Percentiles rank a stretch among this genome's conserved stretches.
phyloP scores from a whole-genome alignment of 2,113 vertebrate genomes.

The Xenopus laevis region DNA sequence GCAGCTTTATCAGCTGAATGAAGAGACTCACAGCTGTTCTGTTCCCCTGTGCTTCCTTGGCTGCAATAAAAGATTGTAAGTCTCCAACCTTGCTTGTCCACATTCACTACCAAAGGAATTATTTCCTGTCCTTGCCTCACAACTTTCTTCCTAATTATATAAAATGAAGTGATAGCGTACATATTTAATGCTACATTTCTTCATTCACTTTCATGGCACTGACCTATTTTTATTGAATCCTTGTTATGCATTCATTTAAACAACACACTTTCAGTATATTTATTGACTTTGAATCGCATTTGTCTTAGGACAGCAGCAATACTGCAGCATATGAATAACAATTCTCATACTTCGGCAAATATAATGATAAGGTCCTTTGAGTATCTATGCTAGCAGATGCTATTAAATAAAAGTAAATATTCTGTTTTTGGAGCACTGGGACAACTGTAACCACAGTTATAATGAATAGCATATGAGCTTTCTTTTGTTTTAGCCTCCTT shows the following conservation, averaged over 20 bases:
- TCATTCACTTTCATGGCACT: neutral
- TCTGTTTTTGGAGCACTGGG: constrained; percentile 18
- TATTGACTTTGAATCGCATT: constrained; percentile 4
- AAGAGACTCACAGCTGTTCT: constrained; percentile 11
- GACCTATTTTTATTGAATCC: neutral
- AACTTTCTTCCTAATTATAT: neutral
- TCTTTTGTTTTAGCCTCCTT: constrained; percentile 10
- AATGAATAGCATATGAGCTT: constrained; percentile 37
- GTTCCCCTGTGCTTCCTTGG: neutral
- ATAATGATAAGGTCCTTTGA: constrained; percentile 25
- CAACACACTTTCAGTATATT: neutral
- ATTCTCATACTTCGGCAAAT: constrained; percentile 11
- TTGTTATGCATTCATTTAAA: constrained; percentile 7
- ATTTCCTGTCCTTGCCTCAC: neutral
- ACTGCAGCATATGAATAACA: neutral
- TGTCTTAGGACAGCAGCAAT: constrained; percentile 1
- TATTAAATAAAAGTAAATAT: constrained; percentile 37
- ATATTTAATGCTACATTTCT: neutral
- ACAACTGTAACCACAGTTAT: constrained; percentile 17
- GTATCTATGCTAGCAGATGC: constrained; percentile 2
- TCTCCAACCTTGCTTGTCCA: constrained; percentile 3
- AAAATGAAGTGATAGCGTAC: neutral
- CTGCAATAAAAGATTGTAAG: neutral
- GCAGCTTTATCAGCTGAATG: neutral
- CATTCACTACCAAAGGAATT: constrained; percentile 8